These are phyloP conservation scores for Archips crataeganus DNA, from an alignment of 2,888 invertebrate genomes.

Conservation along the genomic window DNA sequence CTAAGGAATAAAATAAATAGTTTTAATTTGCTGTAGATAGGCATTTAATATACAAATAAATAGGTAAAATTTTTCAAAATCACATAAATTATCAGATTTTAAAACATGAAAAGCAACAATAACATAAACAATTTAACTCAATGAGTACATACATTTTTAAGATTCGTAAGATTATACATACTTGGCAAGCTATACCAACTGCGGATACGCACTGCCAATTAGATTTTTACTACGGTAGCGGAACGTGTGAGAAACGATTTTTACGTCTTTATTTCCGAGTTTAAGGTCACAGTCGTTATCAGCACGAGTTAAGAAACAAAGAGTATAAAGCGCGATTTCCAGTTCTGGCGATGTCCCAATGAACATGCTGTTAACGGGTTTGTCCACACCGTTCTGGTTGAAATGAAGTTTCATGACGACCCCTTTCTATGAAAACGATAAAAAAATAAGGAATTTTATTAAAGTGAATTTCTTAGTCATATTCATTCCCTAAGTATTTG, in stretches of 20 bases:
- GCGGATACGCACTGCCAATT: slow-evolving; percentile 93
- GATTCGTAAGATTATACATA: too few relatives aligned
- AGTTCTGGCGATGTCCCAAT: slow-evolving; percentile 96
- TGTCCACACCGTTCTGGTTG: slow-evolving; percentile 89
- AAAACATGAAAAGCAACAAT: not conserved
- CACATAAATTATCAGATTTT: not conserved
- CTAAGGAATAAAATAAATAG: not conserved
- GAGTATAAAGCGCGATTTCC: slow-evolving; percentile 95
- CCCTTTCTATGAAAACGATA: slow-evolving; percentile 88
- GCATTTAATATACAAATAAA: not conserved
- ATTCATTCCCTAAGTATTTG: not conserved
- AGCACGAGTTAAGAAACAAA: slow-evolving; percentile 93
- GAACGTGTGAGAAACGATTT: slow-evolving; percentile 90
- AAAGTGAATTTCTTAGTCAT: not conserved
- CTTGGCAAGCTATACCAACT: slow-evolving; percentile 82
- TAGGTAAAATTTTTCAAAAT: not conserved
- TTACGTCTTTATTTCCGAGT: slow-evolving; percentile 89
- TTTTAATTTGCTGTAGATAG: not conserved
- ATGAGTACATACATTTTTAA: not conserved
- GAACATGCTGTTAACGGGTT: slow-evolving; percentile 92
- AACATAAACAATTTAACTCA: not conserved
- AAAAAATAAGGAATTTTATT: not conserved
- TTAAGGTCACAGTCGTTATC: slow-evolving; percentile 91
- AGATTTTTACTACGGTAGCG: slow-evolving; percentile 91
- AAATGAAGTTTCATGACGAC: slow-evolving; percentile 90